These are phyloP conservation scores for Agonum fuliginosum DNA, from an alignment of 2,888 invertebrate genomes.

Conservation along the genomic window DNA sequence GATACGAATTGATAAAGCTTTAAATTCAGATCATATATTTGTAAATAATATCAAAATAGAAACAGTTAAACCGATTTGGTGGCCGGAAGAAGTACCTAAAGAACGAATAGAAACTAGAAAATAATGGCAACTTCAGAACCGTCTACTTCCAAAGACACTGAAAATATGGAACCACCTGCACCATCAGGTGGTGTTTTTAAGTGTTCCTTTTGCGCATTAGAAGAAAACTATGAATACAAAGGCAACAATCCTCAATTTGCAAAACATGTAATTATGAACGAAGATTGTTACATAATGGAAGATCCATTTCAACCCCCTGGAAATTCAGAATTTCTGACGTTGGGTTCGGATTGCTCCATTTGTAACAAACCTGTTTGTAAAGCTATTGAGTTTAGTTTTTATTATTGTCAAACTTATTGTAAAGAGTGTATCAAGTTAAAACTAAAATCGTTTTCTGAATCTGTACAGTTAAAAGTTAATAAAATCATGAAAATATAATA, in stretches of 20 bases:
- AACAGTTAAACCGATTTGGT: slow-evolving; percentile 85
- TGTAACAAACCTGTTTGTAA: slow-evolving; percentile 85
- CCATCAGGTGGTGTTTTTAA: slow-evolving; percentile 72
- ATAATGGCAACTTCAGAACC: slow-evolving; percentile 56
- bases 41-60: slow-evolving; percentile 76
- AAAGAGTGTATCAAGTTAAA: slow-evolving; percentile 79
- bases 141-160: slow-evolving; percentile 34
- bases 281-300: slow-evolving; percentile 87
- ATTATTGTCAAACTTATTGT: slow-evolving; percentile 85
- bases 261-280: slow-evolving; percentile 79
- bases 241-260: slow-evolving; percentile 85
- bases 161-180: too few species aligned
- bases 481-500: slow-evolving; percentile 67
- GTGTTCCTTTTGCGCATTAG: slow-evolving; percentile 80
- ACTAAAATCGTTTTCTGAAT: slow-evolving; percentile 79
- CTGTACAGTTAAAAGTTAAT: slow-evolving; percentile 80
- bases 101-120: slow-evolving; percentile 72
- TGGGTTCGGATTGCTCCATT: slow-evolving; percentile 84
- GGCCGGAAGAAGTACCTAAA: slow-evolving; percentile 85
- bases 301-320: slow-evolving; percentile 88
- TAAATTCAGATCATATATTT: slow-evolving; percentile 76
- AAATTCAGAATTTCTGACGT: slow-evolving; percentile 83
- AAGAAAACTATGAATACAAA: slow-evolving; percentile 84
- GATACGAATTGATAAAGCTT: slow-evolving; percentile 82
- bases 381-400: slow-evolving; percentile 85